These are phyloP conservation scores for Muntiacus muntjak DNA, from an alignment of 2,113 vertebrate genomes.

Conservation along the genomic window DNA sequence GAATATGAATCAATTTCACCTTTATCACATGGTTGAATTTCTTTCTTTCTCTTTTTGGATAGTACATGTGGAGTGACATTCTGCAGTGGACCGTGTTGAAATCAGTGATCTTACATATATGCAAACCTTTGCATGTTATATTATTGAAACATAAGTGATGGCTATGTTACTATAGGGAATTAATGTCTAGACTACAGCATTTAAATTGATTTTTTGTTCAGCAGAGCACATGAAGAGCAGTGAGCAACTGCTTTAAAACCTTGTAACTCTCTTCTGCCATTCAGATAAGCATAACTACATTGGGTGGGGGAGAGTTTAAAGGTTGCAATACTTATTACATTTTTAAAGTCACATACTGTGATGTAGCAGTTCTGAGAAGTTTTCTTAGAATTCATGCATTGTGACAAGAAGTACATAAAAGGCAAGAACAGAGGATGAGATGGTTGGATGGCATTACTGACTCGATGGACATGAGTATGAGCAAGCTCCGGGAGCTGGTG, in stretches of 20 bases:
- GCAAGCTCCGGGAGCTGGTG: neutral
- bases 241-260: neutral
- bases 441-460: neutral
- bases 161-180: neutral
- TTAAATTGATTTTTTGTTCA: constrained; percentile 31
- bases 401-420: neutral
- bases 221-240: neutral
- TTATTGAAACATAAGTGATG: neutral
- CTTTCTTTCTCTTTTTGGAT: constrained; percentile 18
- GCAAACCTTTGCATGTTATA: neutral
- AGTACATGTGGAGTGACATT: neutral
- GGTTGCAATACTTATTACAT: neutral
- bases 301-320: neutral
- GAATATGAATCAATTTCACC: constrained; percentile 19
- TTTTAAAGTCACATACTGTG: neutral
- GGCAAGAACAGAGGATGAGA: neutral
- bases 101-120: neutral
- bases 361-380: neutral
- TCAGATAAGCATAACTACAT: neutral
- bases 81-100: neutral
- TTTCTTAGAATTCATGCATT: neutral
- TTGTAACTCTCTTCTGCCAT: neutral
- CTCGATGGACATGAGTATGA: neutral
- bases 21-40: constrained; percentile 1
- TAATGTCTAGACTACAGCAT: neutral